phyloP scores from a whole-genome alignment of 2,797 vertebrate species.

The Manis crassicaudata region DNA sequence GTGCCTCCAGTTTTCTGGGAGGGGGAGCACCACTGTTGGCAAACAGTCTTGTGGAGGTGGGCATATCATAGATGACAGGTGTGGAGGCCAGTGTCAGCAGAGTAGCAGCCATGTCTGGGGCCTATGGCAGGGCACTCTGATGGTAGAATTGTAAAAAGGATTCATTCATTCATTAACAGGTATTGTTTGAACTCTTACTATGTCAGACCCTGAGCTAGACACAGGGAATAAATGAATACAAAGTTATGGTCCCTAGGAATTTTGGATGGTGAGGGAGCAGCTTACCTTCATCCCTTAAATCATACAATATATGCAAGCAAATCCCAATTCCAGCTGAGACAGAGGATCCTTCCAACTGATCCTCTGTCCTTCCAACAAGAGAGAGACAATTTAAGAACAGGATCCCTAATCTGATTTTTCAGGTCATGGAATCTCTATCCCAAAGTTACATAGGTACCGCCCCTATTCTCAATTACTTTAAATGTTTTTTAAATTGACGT shows the following conservation, averaged over 20 bases:
- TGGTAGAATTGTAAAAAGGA: neutral
- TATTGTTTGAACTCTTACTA: neutral
- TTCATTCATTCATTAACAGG: neutral
- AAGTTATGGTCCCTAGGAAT: neutral
- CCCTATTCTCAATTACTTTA: neutral
- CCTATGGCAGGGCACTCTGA: too few species aligned
- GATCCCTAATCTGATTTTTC: conserved; percentile 10
- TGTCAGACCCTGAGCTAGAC: neutral
- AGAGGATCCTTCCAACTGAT: neutral
- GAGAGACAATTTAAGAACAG: neutral
- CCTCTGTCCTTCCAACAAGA: neutral
- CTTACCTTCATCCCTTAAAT: neutral
- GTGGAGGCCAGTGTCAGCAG: neutral
- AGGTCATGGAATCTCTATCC: neutral
- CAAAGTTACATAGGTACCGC: neutral
- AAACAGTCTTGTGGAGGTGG: neutral
- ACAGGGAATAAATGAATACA: neutral
- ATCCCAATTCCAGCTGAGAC: neutral
- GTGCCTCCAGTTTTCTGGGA: neutral
- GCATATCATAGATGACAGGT: neutral
- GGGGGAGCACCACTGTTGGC: neutral
- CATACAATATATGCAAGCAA: neutral
- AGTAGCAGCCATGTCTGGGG: neutral
- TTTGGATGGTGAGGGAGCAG: neutral
- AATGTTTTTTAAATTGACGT: neutral